These are phyloP conservation scores for Caenorhabditis afra DNA, from an alignment of 2,888 invertebrate genomes.

Conservation along the genomic window DNA sequence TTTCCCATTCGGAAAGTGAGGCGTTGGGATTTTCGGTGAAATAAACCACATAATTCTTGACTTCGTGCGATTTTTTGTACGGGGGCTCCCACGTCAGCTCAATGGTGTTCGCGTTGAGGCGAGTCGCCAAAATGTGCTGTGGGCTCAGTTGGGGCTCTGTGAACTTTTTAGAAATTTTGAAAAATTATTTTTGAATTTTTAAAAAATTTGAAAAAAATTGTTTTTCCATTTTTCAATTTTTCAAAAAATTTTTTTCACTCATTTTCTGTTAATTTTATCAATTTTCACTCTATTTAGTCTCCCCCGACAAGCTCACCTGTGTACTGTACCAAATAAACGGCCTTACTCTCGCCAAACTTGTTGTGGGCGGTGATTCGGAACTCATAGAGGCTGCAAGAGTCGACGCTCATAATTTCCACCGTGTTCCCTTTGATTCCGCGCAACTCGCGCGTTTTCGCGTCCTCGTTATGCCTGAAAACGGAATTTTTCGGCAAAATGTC, in stretches of 20 bases:
- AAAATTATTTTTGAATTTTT: too few relatives aligned
- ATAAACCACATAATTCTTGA: constrained; percentile 79
- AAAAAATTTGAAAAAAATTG: too few relatives aligned
- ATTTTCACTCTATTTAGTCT: too few relatives aligned
- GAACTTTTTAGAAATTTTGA: too few relatives aligned
- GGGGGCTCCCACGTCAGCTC: constrained; percentile 80
- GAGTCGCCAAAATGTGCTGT: constrained; percentile 78
- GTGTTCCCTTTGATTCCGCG: constrained; percentile 72
- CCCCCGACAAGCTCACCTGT: constrained; percentile 70
- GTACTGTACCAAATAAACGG: constrained; percentile 78
- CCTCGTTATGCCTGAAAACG: constrained; percentile 69
- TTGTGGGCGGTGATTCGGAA: constrained; percentile 79
- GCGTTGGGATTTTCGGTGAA: constrained; percentile 79
- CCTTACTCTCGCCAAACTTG: constrained; percentile 79
- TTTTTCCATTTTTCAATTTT: too few relatives aligned
- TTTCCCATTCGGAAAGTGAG: constrained; percentile 77
- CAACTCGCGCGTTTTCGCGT: constrained; percentile 71
- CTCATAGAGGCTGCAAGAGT: constrained; percentile 79
- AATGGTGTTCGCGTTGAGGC: constrained; percentile 77
- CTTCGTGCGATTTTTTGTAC: constrained; percentile 77
- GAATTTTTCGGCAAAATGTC: not conserved
- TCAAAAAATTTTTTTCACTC: not conserved
- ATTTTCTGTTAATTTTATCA: not conserved
- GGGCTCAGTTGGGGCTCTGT: constrained; percentile 79
- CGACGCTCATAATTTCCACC: constrained; percentile 79